Evolutionary conservation across 2,113 vertebrate genomes (phyloP).

Genomic region (Clarias gariepinus): DNA sequence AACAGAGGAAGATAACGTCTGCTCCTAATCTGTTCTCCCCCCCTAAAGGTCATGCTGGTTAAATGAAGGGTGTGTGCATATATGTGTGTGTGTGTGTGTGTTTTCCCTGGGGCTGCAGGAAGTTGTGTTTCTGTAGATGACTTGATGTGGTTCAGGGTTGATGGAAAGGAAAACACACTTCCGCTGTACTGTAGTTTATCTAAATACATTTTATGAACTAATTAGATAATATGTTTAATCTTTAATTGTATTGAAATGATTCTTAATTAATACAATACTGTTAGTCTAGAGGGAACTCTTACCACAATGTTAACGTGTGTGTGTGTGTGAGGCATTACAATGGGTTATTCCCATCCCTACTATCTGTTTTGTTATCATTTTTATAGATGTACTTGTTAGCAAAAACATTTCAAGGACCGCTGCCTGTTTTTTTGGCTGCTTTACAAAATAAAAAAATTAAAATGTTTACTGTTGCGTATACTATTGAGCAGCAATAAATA

Average conservation of each 20-base stretch:
- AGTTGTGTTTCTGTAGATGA: neutral
- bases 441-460: neutral
- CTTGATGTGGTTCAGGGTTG: neutral
- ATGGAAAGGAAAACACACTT: conserved; percentile 7
- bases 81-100: neutral
- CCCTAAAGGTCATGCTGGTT: conserved; percentile 45
- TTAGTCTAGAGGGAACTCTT: neutral
- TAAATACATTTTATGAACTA: neutral
- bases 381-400: neutral
- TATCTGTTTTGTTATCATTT: neutral
- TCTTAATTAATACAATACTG: neutral
- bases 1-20: conserved; percentile 47
- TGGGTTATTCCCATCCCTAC: no score
- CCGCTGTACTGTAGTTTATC: neutral
- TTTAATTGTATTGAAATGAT: neutral
- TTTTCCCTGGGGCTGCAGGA: neutral
- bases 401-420: neutral
- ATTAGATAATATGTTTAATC: neutral
- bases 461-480: neutral
- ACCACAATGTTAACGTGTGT: neutral
- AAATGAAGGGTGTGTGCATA: conserved; percentile 18
- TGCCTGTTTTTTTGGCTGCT: neutral
- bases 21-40: conserved; percentile 19
- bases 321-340: neutral
- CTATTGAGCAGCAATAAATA: neutral